phyloP scores from a whole-genome alignment of 2,888 invertebrate species.

The Pandemis heparana region DNA sequence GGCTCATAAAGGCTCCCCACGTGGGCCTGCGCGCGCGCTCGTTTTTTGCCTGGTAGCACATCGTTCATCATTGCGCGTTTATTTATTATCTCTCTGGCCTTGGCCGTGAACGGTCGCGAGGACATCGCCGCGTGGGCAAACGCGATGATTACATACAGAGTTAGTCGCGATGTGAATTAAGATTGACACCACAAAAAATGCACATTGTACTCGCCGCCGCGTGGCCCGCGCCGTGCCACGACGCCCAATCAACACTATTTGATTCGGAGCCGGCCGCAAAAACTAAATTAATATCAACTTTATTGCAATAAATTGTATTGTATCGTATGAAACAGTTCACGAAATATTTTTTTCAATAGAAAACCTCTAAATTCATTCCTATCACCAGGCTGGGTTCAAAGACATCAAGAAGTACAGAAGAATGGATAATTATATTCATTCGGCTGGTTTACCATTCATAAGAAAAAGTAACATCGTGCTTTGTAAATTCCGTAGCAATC shows the following conservation, averaged over 20 bases:
- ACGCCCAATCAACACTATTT: constrained; percentile 47
- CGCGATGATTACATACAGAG: constrained; percentile 58
- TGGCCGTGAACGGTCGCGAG: constrained; percentile 81
- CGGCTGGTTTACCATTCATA: constrained; percentile 13
- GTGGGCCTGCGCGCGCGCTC: constrained; percentile 69
- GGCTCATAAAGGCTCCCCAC: constrained; percentile 75
- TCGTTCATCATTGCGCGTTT: constrained; percentile 78
- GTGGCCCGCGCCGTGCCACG: constrained; percentile 29
- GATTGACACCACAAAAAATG: constrained; percentile 59
- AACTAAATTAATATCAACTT: constrained; percentile 52
- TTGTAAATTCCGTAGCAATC: constrained; percentile 26
- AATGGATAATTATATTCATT: constrained; percentile 22
- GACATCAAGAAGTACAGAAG: background rate
- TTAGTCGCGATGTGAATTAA: constrained; percentile 58
- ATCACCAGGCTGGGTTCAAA: constrained; percentile 11
- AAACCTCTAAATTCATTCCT: background rate
- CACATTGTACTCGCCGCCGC: constrained; percentile 52
- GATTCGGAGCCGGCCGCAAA: constrained; percentile 49
- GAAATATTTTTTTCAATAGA: background rate
- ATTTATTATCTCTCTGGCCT: constrained; percentile 79
- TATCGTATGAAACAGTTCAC: background rate
- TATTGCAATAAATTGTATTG: background rate
- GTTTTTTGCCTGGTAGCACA: constrained; percentile 72
- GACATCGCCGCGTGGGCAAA: constrained; percentile 66
- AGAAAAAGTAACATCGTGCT: constrained; percentile 29